These are phyloP conservation scores for Drosophila erecta DNA, from an alignment of 1,140 invertebrate genomes.

Conservation along the genomic window DNA sequence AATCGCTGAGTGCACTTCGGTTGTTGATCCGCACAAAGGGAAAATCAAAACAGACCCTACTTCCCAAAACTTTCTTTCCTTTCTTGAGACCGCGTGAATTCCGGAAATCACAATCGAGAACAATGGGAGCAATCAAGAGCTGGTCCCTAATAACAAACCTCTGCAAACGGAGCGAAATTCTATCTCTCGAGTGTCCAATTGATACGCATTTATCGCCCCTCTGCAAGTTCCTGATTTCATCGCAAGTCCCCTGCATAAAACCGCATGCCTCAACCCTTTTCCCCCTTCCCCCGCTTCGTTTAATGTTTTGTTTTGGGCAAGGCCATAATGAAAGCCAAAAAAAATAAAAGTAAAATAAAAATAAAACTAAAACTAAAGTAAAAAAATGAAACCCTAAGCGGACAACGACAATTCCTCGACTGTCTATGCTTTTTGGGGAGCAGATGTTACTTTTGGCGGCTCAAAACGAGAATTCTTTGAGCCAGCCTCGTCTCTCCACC, in stretches of 20 bases:
- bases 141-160: slow-evolving; percentile 13
- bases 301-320: slow-evolving; percentile 20
- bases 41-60: not conserved
- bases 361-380: not conserved
- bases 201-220: slow-evolving; percentile 42
- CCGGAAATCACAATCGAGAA: not conserved
- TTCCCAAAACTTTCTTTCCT: not conserved
- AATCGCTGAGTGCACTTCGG: not conserved
- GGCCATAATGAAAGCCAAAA: slow-evolving; percentile 46
- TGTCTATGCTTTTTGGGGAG: slow-evolving; percentile 72
- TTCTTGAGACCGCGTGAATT: not conserved
- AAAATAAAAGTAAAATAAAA: not conserved
- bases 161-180: slow-evolving; percentile 17
- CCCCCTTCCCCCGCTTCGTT: not conserved
- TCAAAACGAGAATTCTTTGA: slow-evolving; percentile 76
- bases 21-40: not conserved
- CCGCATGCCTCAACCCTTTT: slow-evolving; percentile 27
- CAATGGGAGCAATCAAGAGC: slow-evolving; percentile 27
- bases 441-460: slow-evolving; percentile 73
- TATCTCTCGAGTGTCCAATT: slow-evolving; percentile 42
- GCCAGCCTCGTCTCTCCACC: slow-evolving; percentile 40
- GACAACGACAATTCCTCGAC: slow-evolving; percentile 59
- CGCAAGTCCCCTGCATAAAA: slow-evolving; percentile 16
- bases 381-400: slow-evolving; percentile 12
- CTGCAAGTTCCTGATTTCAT: slow-evolving; percentile 20